phyloP scores from a whole-genome alignment of 2,888 invertebrate genomes.

The Nymphalis c-album region DNA sequence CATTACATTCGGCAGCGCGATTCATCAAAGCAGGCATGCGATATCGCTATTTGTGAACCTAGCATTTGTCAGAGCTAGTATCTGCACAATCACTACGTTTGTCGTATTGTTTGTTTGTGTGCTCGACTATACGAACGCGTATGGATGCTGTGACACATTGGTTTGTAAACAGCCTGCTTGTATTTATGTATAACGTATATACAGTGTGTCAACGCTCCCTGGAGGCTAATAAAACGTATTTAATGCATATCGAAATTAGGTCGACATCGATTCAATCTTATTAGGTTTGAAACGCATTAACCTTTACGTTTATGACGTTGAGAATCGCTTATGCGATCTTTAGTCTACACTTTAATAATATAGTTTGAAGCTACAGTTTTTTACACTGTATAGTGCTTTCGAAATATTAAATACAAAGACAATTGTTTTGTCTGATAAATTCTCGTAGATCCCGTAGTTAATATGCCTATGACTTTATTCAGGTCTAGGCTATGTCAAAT shows the following conservation, averaged over 20 bases:
- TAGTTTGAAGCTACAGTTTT: not conserved
- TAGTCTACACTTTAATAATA: not conserved
- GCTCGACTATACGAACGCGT: slow-evolving; percentile 50
- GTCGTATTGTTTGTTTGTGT: slow-evolving; percentile 52
- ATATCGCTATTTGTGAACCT: slow-evolving; percentile 59
- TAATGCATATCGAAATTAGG: slow-evolving; percentile 28
- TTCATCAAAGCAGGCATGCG: slow-evolving; percentile 63
- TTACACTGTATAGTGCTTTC: no score
- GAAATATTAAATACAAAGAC: no score
- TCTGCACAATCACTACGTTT: slow-evolving; percentile 63
- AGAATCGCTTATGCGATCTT: not conserved
- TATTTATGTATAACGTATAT: slow-evolving; percentile 38
- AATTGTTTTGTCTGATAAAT: no score
- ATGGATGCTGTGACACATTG: slow-evolving; percentile 43
- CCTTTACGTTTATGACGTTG: slow-evolving; percentile 4
- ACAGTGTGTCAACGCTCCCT: slow-evolving; percentile 35
- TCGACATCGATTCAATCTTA: slow-evolving; percentile 23
- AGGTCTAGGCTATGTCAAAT: not conserved
- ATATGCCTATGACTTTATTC: no score
- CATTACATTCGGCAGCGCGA: slow-evolving; percentile 56
- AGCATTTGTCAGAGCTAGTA: slow-evolving; percentile 69
- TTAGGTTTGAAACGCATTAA: slow-evolving; percentile 18
- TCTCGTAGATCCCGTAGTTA: no score
- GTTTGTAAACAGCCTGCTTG: slow-evolving; percentile 53
- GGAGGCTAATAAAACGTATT: slow-evolving; percentile 33